phyloP scores from a whole-genome alignment of 53 echinoderm and acorn worm species.

The Echinarachnius parma region DNA sequence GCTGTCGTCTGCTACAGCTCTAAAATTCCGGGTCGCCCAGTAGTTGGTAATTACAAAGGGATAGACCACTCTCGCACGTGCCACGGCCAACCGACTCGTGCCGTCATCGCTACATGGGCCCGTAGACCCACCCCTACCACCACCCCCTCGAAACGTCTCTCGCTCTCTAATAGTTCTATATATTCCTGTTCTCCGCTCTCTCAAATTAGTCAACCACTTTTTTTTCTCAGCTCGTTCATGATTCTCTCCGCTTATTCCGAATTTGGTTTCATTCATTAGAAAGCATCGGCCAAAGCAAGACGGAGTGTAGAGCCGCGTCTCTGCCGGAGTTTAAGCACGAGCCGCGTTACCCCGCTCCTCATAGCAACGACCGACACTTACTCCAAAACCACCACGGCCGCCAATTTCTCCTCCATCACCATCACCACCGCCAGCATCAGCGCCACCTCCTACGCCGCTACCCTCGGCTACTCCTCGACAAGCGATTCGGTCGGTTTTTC shows the following conservation, averaged over 20 bases:
- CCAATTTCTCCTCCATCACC: background rate
- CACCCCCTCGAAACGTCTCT: slow-evolving; percentile 4
- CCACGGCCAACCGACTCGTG: slow-evolving; percentile 12
- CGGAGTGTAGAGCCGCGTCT: slow-evolving; percentile 1
- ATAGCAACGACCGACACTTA: too few relatives aligned
- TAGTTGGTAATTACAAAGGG: background rate
- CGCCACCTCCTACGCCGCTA: slow-evolving; percentile 2
- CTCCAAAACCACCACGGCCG: too few relatives aligned
- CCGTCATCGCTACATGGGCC: background rate
- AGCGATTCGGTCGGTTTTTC: slow-evolving; percentile 7
- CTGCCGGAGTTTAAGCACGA: background rate
- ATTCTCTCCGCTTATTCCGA: background rate
- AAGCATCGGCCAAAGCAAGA: slow-evolving; percentile 12
- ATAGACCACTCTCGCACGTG: background rate
- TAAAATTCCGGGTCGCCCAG: background rate
- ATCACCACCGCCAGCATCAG: slow-evolving; percentile 12
- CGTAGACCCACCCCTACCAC: background rate
- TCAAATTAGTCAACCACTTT: too few relatives aligned
- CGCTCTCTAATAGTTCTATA: too few relatives aligned
- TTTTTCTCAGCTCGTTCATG: too few relatives aligned
- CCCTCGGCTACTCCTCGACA: too few relatives aligned
- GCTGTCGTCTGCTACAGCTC: background rate
- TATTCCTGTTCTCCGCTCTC: too few relatives aligned
- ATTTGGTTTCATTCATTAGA: slow-evolving; percentile 17
- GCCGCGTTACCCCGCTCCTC: too few relatives aligned